Base-by-base conservation (phyloP, 2,797 vertebrate genomes). In the Lycodopsis pacificus region DNA sequence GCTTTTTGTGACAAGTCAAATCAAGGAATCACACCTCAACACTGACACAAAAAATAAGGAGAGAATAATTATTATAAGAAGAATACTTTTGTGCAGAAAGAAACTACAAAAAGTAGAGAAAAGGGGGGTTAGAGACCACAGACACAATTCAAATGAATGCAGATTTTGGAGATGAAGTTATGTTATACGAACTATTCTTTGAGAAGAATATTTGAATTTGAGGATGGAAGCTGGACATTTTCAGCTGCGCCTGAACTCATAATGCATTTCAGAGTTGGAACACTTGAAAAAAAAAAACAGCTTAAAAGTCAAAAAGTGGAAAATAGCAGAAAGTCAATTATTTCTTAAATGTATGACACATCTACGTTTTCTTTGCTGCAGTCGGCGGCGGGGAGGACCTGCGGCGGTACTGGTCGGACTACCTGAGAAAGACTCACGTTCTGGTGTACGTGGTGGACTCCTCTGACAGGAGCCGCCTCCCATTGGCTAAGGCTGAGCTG, bases 391-490 rank as follows among this genome's bases (percentile, higher is more conserved):
- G 96, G 4, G 95, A 97, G 91, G 97, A 97, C 80, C 94, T 98
- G 82, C 94, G 97, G 15, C 91, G 91, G 0, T 98, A 97, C 90
- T 98, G 97, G 97, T 92, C 90, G 1, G 96, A 97, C 68, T 98
- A 97, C 90, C 88, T 98, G 89, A 96, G 92, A 38, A 94, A 92
- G 85, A 95, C 97, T 38, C 95, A 98, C 0, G 77, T 97, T 44
- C 93, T 99, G 89, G 95, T 99, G 69, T 98, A 97, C 0, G 94
- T 98, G 87, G 97, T 98, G 85, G 97, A 98, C 83, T 96, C 97
- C 0, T 94, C 96, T 0, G 97, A 99, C 90, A 86, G 94, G 56
- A 83, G 70, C 0, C 94, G 96, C n/a, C 87, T 98, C 76, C 95
- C 94, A 0, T 63, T 93, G 59, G 97, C 96, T 0, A 96, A 95